Percentiles rank a stretch among this genome's conserved stretches.
Evolutionary conservation across 2,888 invertebrate genomes (phyloP).

Genomic region (Lacanobia oleracea): DNA sequence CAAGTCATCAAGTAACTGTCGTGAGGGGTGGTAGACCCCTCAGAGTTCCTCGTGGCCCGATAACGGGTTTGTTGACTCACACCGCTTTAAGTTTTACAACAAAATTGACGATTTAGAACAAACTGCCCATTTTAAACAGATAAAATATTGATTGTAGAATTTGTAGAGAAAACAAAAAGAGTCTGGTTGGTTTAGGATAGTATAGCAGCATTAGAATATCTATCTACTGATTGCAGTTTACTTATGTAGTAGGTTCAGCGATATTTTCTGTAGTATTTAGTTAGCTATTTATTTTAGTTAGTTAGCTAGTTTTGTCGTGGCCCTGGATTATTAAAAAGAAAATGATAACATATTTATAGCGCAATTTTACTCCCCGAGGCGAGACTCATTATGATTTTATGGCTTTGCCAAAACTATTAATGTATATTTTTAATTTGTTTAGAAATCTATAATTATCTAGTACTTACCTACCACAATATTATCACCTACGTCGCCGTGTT

Average conservation of each 20-base stretch:
- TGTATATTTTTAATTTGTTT: background rate
- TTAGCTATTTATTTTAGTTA: background rate
- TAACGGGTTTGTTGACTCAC: conserved; percentile 56
- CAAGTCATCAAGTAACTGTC: conserved; percentile 73
- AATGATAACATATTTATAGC: background rate
- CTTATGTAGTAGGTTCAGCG: background rate
- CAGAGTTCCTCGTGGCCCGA: conserved; percentile 43
- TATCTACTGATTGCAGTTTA: conserved; percentile 18
- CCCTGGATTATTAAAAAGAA: background rate
- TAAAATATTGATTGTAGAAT: conserved; percentile 40
- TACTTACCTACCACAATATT: background rate
- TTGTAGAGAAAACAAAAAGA: conserved; percentile 10
- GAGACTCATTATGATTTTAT: background rate
- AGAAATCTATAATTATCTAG: background rate
- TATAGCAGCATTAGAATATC: conserved; percentile 14
- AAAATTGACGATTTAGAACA: conserved; percentile 41
- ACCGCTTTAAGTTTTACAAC: conserved; percentile 49
- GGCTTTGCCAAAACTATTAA: too few relatives aligned
- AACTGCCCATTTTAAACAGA: conserved; percentile 37
- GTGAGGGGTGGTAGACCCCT: conserved; percentile 53
- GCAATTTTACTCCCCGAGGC: background rate
- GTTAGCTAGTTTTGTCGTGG: background rate
- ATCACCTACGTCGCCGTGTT: background rate
- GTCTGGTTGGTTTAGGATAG: conserved; percentile 46
- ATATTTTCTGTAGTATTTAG: background rate